Evolutionary conservation across 2,113 vertebrate species (phyloP).

Genomic region (Oryzias javanicus): DNA sequence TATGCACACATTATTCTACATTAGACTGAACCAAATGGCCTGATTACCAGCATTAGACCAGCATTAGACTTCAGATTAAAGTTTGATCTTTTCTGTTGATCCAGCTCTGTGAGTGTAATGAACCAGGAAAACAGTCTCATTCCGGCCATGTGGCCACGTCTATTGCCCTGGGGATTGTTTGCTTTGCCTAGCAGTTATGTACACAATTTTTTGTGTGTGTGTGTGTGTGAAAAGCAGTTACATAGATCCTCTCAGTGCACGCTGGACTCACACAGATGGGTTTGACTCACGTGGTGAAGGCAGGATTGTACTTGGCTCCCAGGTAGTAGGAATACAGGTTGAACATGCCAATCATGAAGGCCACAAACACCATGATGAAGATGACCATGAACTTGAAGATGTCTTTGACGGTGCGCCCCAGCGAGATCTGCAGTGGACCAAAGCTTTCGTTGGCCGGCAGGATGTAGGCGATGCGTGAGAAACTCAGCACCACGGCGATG

Average conservation of each 20-base stretch:
- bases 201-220: no score
- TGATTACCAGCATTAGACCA: conserved; percentile 6
- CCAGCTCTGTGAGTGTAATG: conserved; percentile 35
- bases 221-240: no score
- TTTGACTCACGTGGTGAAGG: conserved; percentile 95
- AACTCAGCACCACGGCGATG: conserved; percentile 95
- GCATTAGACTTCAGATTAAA: conserved; percentile 18
- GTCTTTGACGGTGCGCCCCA: conserved; percentile 96
- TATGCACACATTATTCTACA: conserved; percentile 2
- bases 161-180: conserved; percentile 3
- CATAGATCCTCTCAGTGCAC: background rate
- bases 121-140: conserved; percentile 29
- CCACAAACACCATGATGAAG: conserved; percentile 99
- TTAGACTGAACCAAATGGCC: conserved; percentile 19
- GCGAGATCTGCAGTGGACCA: conserved; percentile 94
- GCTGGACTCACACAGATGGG: no score
- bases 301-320: conserved; percentile 97
- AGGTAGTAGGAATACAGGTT: conserved; percentile 98
- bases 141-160: conserved; percentile 2
- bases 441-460: conserved; percentile 98
- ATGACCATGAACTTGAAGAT: conserved; percentile 99
- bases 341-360: conserved; percentile 99
- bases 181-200: conserved; percentile 1
- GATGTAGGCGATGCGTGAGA: conserved; percentile 97
- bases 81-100: conserved; percentile 35